Conservation (phyloP, 2,113 vertebrate species). For the Brachypodius melanocephalos region DNA sequence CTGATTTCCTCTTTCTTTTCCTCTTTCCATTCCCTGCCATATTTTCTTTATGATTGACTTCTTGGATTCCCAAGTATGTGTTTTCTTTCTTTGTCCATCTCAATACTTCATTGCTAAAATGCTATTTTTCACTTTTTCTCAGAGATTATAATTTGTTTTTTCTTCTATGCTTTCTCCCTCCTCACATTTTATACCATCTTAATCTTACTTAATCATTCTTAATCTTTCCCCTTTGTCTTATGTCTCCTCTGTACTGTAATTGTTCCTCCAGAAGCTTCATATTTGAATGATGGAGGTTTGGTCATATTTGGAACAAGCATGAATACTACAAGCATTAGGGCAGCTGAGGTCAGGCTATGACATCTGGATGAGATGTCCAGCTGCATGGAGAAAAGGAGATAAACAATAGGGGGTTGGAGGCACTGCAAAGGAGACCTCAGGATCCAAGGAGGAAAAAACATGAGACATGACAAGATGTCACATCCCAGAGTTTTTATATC, state of each 20-base stretch:
- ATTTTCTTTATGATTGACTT: neutral
- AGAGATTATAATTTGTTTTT: neutral
- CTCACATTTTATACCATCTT: neutral
- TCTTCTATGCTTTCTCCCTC: neutral
- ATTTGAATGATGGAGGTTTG: neutral
- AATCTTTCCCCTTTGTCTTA: neutral
- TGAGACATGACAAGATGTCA: neutral
- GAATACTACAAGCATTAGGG: neutral
- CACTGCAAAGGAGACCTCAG: neutral
- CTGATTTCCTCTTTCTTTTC: neutral
- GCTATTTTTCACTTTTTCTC: neutral
- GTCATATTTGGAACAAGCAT: neutral
- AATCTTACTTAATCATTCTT: neutral
- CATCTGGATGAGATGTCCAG: neutral
- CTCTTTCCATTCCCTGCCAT: neutral
- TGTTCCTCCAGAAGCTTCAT: neutral
- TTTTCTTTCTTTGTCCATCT: neutral
- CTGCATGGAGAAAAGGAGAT: neutral
- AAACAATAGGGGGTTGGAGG: neutral
- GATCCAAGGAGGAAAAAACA: neutral
- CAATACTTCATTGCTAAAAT: neutral
- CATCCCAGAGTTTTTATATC: neutral
- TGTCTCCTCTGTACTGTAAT: neutral
- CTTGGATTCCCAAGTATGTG: neutral
- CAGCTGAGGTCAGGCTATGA: neutral